Base-by-base conservation (phyloP, 1,140 invertebrate genomes). In the Eupristina koningsbergeri region DNA sequence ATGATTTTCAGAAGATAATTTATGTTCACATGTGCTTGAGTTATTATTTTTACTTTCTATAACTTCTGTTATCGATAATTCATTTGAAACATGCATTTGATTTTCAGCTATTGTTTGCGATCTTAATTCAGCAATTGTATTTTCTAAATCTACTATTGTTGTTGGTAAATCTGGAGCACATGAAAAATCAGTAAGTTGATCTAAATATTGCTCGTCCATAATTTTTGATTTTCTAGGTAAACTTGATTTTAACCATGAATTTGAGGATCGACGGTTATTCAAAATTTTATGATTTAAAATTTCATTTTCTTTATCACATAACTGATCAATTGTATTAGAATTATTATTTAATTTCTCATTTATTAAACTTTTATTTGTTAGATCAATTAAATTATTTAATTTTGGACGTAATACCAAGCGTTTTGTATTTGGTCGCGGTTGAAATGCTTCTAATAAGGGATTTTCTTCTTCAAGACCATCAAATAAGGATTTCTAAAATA, bases 381-480 rank as follows among this genome's bases (percentile, higher is more conserved):
- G 19, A 29, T 67, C 41, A 76, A 26, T 45, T 34, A 75, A 29
- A n/a, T 39, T 31, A 64, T 36, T 71, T 64, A 53, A 29, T 85
- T 92, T 93, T 7, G 91, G 91, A 53, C 91, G 93, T 9, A 96
- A 90, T 3, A 95, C 93, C 15, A 95, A 89, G 3, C 95, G 92
- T 85, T 95, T 95, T 1, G 94, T 91, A 86, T 94, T 95, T 5
- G 94, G 93, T 82, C 94, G 94, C 11, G 95, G 90, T 73, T 93
- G 93, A 58, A 96, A 93, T 31, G 94, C 94, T 85, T 95, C 94
- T 36, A 93, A 91, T 15, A 95, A 93, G 36, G 94, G 93, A 89
- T 95, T 95, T 75, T 94, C 94, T 83, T 95, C 95, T 86, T 96
- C 95, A 2, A 96, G 89, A 0, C 95, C 95, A 80, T 95, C 95